Evolutionary conservation across 2,888 invertebrate genomes (phyloP).

Genomic region (Dynastes tityus): DNA sequence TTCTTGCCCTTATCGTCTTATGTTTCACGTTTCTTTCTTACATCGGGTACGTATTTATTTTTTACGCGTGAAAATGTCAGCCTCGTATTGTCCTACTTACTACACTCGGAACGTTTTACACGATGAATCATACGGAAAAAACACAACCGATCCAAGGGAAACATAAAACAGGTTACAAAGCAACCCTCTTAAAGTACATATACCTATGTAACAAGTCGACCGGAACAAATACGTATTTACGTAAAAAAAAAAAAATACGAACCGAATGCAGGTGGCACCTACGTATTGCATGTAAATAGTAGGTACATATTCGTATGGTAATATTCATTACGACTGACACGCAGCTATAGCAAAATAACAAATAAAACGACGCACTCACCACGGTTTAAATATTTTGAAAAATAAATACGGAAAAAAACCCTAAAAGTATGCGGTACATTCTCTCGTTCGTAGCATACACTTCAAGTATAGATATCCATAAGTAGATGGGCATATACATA

Average conservation of each 20-base stretch:
- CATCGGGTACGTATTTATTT: no score
- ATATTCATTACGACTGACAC: no score
- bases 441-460: background rate
- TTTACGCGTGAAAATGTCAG: background rate
- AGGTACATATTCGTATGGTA: no score
- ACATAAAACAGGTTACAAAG: background rate
- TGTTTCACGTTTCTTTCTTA: no score
- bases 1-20: background rate
- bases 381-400: no score
- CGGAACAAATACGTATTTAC: slow-evolving; percentile 8
- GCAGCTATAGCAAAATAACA: no score
- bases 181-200: slow-evolving; percentile 6
- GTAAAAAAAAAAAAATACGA: background rate
- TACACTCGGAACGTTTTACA: background rate
- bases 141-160: background rate
- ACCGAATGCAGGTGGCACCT: slow-evolving; percentile 10
- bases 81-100: no score
- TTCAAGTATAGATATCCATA: background rate
- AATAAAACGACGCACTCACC: no score
- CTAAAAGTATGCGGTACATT: no score
- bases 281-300: background rate
- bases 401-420: no score
- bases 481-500: background rate
- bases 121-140: slow-evolving; percentile 11
- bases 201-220: background rate